Evolutionary conservation across 1,140 invertebrate genomes (phyloP).

Genomic region (Bombus difficillimus): DNA sequence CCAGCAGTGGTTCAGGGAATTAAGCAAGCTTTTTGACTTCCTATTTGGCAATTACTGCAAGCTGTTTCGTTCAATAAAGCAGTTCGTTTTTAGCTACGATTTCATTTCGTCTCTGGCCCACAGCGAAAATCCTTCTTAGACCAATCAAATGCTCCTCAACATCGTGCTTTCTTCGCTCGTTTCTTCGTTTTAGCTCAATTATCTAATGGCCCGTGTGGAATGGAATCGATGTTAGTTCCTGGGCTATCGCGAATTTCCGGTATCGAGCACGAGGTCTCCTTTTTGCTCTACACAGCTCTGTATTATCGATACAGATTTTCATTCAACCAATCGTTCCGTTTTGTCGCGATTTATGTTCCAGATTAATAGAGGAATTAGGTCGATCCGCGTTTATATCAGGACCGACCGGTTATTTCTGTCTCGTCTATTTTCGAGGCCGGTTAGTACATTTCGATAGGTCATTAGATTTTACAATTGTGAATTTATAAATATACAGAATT

Average conservation of each 20-base stretch:
- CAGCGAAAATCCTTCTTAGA: constrained; percentile 25
- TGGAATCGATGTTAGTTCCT: not conserved
- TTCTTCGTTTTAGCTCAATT: constrained; percentile 42
- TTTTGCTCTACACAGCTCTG: too few relatives aligned
- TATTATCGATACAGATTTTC: constrained; percentile 16
- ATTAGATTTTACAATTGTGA: constrained; percentile 5
- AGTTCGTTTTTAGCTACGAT: constrained; percentile 22
- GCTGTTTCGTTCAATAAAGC: constrained; percentile 40
- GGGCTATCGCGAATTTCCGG: not conserved
- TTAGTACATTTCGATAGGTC: not conserved
- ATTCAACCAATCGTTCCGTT: not conserved
- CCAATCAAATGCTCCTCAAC: constrained; percentile 23
- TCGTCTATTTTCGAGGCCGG: not conserved
- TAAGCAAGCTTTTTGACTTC: constrained; percentile 12
- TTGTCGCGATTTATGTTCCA: constrained; percentile 24
- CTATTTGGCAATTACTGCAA: constrained; percentile 44
- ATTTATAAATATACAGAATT: not conserved
- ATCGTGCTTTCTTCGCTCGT: constrained; percentile 12
- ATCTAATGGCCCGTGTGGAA: constrained; percentile 47
- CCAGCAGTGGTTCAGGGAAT: not conserved
- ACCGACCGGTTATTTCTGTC: not conserved
- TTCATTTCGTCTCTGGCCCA: constrained; percentile 29
- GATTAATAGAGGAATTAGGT: constrained; percentile 29
- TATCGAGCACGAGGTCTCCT: not conserved
- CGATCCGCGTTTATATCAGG: not conserved